Base-by-base conservation (phyloP, 2,113 vertebrate genomes). In the Dryoscopus gambensis region DNA sequence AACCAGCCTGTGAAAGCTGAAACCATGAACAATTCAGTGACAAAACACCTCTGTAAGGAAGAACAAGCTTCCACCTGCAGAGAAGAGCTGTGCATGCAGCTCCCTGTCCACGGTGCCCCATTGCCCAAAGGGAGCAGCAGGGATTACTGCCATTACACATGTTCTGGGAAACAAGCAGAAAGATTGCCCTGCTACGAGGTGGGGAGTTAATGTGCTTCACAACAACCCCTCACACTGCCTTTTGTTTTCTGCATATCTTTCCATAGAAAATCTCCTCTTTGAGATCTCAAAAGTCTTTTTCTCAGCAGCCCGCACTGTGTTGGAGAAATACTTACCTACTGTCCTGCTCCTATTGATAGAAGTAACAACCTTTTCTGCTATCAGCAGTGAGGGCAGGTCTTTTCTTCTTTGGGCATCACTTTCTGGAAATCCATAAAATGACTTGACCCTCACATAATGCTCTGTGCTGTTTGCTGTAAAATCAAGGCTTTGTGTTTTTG, bases 91-190 rank as follows among this genome's bases (percentile, higher is more conserved):
- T 47, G 19, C 56, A 16, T 47, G 13, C 31, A 63, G 64, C 30
- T 42, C 59, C 47, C 24, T 0, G 1, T 65, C 42, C 85, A 33
- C 0, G 0, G 28, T 37, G 35, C 15, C 42, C 60, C 5, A 4
- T 13, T 40, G 69, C 56, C 33, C 0, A 0, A 65, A 49, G 23
- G 62, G 20, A 90, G 33, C 18, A 31, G 50, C 27, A 55, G 50
- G 33, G n/a, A 77, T 46, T 83, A 21, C 64, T 92, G 80, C 64
- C 27, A 35, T 62, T 30, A 53, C 1, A 2, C 5, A 2, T 2
- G 22, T 47, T 39, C 27, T 35, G 35, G 37, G 49, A 80, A 90
- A 42, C 0, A 5, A 83, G 78, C 37, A 35, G 39, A 22, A 81
- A 90, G n/a, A 47, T 8, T 4, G 4, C 14, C 10, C 25, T 28